Conservation (phyloP, 2,113 vertebrate genomes). For the Pholis gunnellus region DNA sequence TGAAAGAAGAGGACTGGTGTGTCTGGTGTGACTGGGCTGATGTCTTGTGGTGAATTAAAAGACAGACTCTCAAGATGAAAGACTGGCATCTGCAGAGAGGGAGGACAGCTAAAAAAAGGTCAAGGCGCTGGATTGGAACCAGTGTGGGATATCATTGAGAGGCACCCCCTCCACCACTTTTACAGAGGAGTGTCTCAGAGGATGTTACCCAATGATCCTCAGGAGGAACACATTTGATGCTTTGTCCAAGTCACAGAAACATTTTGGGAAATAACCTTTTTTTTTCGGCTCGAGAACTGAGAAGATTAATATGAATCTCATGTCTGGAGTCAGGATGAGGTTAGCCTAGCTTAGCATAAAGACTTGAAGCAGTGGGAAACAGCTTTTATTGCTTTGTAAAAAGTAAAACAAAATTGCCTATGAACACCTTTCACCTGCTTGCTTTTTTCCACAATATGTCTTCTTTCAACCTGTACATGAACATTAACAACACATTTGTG, state of each 20-base stretch:
- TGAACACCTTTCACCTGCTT: not conserved
- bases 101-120: conserved; percentile 21
- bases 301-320: not conserved
- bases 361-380: too few relatives aligned
- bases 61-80: conserved; percentile 62
- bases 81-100: conserved; percentile 48
- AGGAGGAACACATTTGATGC: not conserved
- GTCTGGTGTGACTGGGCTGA: not conserved
- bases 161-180: conserved; percentile 14
- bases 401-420: not conserved
- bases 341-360: too few relatives aligned
- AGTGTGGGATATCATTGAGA: conserved; percentile 58
- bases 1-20: conserved; percentile 25
- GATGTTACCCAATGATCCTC: not conserved
- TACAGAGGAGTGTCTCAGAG: not conserved
- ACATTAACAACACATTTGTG: not conserved
- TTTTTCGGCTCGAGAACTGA: not conserved
- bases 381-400: not conserved
- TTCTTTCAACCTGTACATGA: not conserved
- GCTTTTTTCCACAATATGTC: not conserved
- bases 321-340: not conserved
- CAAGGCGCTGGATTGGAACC: conserved; percentile 65
- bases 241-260: not conserved
- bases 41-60: conserved; percentile 48
- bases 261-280: too few relatives aligned